Percentiles rank a stretch among this genome's conserved stretches.
These are phyloP conservation scores for Climacteris rufus DNA, from an alignment of 2,113 vertebrate genomes.

Conservation along the genomic window DNA sequence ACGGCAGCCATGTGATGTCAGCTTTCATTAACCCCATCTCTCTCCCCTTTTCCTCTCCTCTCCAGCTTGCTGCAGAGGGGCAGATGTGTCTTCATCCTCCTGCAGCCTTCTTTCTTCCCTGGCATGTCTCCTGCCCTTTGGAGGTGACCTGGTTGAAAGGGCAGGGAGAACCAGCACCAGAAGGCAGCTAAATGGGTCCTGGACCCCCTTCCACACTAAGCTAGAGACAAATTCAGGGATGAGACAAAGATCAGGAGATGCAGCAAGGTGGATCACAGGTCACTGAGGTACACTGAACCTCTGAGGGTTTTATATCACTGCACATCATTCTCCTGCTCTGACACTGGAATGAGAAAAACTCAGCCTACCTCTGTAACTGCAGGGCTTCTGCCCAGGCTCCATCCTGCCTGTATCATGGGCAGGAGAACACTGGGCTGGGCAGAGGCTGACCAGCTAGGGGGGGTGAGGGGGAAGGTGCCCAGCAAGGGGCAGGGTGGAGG, in stretches of 20 bases:
- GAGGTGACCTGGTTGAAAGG: background rate
- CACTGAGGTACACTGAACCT: background rate
- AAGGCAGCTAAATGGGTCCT: background rate
- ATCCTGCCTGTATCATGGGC: accelerated
- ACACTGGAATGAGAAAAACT: background rate
- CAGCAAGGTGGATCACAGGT: background rate
- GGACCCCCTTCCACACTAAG: background rate
- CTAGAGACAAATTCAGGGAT: background rate
- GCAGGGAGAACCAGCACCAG: background rate
- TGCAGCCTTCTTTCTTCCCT: background rate
- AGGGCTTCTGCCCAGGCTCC: background rate
- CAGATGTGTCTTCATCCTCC: background rate
- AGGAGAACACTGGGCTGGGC: background rate
- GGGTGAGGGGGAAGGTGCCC: background rate
- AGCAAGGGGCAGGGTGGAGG: background rate
- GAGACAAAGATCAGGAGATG: background rate
- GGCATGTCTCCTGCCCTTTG: background rate
- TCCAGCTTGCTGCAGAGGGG: background rate
- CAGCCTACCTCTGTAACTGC: background rate
- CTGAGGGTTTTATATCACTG: background rate
- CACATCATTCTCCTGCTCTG: background rate
- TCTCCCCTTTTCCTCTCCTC: background rate
- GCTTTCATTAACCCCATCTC: background rate
- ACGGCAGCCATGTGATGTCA: background rate
- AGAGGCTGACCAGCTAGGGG: background rate